Base-by-base conservation (phyloP, 2,888 invertebrate species). In the Tiliacea citrago region DNA sequence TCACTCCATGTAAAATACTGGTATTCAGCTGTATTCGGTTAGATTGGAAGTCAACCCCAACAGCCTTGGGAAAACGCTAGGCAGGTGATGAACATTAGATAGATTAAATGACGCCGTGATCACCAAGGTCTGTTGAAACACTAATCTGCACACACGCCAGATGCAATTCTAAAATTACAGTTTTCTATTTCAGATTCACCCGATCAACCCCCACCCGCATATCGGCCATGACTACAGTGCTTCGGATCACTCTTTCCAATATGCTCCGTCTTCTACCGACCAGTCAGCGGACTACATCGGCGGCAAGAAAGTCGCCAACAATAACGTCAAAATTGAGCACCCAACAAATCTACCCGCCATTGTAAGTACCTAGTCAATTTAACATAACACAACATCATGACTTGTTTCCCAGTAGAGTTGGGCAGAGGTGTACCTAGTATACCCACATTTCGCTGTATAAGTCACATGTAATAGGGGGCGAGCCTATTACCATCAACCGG, bases 201-300 rank as follows among this genome's bases (percentile, higher is more conserved):
- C 53, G 3, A 21, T 24, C 21, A 60, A 42, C 1, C 53, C 35
- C 13, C 42, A 18, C 8, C 6, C 73, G 5, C 79, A 65, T 7
- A 4, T 39, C 7, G 75, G 80, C n/a, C 79, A 60, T n/a, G 63
- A 63, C 73, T 60, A 72, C 47, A 74, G 81, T 6, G 81, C 66
- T 0, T 79, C 80, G 0, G 77, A 80, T 13, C 13, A 51, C 39
- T 62, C 49, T 6, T 49, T 66, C 12, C 47, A 78, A 16, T 80
- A 47, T 13, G 66, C 61, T n/a, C 81, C 77, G 8, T 10, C 65
- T 9, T n/a, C 81, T 12, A 29, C 8, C n/a, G 49, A 55, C n/a
- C 60, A 72, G 7, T 0, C 21, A 13, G 13, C 10, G 2, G 60
- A 61, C 29, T 57, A 51, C 58, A 39, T n/a, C 5, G n/a, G 51